Evolutionary conservation across 2,113 vertebrate genomes (phyloP).

Genomic region (Archocentrus centrarchus): DNA sequence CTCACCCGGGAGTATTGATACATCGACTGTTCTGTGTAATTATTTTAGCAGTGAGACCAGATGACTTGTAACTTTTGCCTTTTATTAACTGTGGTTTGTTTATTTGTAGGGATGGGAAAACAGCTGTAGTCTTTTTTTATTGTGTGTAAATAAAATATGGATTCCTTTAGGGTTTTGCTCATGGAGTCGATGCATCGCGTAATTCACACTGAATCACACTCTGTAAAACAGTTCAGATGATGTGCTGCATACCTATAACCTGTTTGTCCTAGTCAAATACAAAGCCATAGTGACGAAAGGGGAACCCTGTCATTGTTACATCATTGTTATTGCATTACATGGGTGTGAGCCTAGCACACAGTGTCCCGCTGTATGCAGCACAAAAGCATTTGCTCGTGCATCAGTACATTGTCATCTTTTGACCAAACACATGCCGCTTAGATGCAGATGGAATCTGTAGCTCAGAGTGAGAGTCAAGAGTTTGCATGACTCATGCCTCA

Average conservation of each 20-base stretch:
- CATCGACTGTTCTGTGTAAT: background rate
- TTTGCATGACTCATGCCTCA: conserved; percentile 60
- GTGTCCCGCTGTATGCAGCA: conserved; percentile 50
- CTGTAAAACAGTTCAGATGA: conserved; percentile 16
- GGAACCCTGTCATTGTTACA: conserved; percentile 70
- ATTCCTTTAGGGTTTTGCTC: background rate
- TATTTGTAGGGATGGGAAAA: background rate
- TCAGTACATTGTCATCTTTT: conserved; percentile 56
- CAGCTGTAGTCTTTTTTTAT: background rate
- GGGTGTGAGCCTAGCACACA: conserved; percentile 57
- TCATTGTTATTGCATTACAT: conserved; percentile 73
- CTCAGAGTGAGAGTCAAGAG: conserved; percentile 39
- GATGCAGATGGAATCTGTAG: conserved; percentile 43
- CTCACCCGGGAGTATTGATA: background rate
- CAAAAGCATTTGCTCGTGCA: conserved; percentile 72
- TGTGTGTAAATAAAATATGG: background rate
- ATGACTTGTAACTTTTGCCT: background rate
- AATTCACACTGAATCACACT: background rate
- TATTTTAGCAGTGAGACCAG: conserved; percentile 5
- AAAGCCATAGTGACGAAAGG: conserved; percentile 57
- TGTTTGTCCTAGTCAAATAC: conserved; percentile 52
- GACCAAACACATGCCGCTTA: conserved; percentile 53
- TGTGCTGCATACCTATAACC: conserved; percentile 6
- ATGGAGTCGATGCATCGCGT: conserved; percentile 1
- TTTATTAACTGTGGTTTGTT: background rate